Conservation (phyloP, 2,113 vertebrate genomes). For the Campylorhamphus procurvoides region DNA sequence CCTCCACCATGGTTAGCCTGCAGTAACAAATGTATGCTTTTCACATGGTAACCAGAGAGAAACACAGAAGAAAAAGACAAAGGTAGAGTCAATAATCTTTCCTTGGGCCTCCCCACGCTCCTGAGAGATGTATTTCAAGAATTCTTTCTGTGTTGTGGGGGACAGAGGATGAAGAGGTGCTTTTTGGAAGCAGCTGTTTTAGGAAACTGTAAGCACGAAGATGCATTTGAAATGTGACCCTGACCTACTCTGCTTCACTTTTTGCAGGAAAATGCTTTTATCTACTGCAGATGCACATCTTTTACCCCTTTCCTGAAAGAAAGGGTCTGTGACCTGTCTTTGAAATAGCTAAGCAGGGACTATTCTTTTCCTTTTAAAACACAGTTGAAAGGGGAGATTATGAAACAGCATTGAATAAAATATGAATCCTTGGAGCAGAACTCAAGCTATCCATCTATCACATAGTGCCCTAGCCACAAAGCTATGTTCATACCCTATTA, state of each 20-base stretch:
- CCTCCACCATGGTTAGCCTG: neutral
- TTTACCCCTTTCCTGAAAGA: slow-evolving; percentile 30
- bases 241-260: neutral
- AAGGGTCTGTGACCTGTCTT: neutral
- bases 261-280: slow-evolving; percentile 33
- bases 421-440: neutral
- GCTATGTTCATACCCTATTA: neutral
- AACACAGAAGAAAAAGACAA: neutral
- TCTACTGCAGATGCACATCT: neutral
- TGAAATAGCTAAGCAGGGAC: slow-evolving; percentile 16
- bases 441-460: neutral
- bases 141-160: neutral
- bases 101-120: neutral
- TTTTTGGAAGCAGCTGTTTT: slow-evolving; percentile 8
- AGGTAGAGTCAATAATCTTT: neutral
- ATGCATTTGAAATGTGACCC: neutral
- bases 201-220: neutral
- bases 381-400: slow-evolving; percentile 14
- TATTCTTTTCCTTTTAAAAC: neutral
- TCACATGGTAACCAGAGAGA: neutral
- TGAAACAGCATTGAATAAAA: slow-evolving; percentile 14
- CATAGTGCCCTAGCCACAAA: neutral
- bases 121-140: neutral
- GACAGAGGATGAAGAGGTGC: neutral
- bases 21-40: neutral